Evolutionary conservation across 2,113 vertebrate genomes (phyloP).

Genomic region (Antechinus flavipes): DNA sequence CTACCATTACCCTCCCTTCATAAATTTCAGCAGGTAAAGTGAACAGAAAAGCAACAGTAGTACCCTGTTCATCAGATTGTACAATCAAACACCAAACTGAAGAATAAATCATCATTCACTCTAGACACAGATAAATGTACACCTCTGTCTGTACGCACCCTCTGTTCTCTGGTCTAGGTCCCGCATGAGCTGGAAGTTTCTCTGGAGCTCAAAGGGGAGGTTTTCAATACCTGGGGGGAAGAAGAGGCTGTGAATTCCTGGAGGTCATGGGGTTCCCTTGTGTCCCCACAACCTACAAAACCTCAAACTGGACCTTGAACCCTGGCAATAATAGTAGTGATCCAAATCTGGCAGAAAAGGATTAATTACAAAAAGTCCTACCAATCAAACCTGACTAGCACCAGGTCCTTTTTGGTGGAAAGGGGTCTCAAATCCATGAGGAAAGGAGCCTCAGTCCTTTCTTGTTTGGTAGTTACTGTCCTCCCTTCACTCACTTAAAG

Average conservation of each 20-base stretch:
- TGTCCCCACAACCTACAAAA: neutral
- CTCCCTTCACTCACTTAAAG: neutral
- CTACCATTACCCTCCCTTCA: constrained; percentile 44
- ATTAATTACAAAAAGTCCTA: neutral
- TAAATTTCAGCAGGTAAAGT: constrained; percentile 8
- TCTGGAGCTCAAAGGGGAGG: constrained; percentile 96
- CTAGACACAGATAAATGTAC: neutral
- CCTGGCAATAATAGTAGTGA: neutral
- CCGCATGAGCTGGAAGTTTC: constrained; percentile 98
- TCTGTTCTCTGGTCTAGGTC: constrained; percentile 98
- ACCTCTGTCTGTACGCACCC: constrained; percentile 84
- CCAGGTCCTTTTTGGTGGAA: constrained; percentile 29
- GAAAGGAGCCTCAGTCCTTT: constrained; percentile 12
- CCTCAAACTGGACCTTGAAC: neutral
- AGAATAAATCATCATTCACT: neutral
- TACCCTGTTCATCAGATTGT: constrained; percentile 22
- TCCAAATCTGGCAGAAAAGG: neutral
- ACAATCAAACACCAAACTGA: neutral
- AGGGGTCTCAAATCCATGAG: constrained; percentile 14
- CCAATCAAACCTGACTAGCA: neutral
- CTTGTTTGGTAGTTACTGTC: neutral
- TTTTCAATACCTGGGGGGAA: constrained; percentile 94
- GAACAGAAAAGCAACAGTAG: constrained; percentile 10
- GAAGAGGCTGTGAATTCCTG: constrained; percentile 14
- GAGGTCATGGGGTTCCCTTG: neutral